Percentiles rank a stretch among this genome's conserved stretches.
These are phyloP conservation scores for Orchestia grillus DNA, from an alignment of 1,140 invertebrate species.

Conservation along the genomic window DNA sequence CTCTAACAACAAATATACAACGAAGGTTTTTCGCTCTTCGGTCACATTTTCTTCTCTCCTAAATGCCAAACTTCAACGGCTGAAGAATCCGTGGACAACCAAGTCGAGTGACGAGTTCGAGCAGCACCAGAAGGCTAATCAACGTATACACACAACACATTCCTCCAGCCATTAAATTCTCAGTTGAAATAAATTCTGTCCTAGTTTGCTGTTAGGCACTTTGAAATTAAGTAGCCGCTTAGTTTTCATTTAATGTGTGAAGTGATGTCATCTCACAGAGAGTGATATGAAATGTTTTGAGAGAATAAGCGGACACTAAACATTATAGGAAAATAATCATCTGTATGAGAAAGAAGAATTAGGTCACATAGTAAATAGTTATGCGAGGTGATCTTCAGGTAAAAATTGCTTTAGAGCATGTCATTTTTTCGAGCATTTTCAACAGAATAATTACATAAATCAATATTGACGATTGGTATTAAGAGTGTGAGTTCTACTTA, in stretches of 20 bases:
- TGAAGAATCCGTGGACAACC: not conserved
- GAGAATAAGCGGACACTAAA: not conserved
- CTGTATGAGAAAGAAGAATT: not conserved
- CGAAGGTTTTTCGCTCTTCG: not conserved
- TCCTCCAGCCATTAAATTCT: not conserved
- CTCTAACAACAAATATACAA: slow-evolving; percentile 51
- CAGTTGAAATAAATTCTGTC: not conserved
- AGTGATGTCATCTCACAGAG: not conserved
- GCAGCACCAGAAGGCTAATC: slow-evolving; percentile 12
- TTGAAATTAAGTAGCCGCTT: not conserved
- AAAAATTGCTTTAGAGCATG: not conserved
- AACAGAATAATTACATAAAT: not conserved
- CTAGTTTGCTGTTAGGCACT: not conserved
- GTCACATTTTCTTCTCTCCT: slow-evolving; percentile 2
- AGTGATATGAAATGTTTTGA: not conserved
- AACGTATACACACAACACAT: not conserved
- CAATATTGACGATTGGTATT: not conserved
- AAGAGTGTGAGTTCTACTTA: no score
- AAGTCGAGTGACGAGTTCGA: slow-evolving; percentile 42
- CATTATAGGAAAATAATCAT: not conserved
- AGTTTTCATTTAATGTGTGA: not conserved
- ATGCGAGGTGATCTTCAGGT: not conserved
- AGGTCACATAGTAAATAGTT: not conserved
- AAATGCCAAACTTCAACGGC: not conserved
- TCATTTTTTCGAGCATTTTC: not conserved